Evolutionary conservation across 2,888 invertebrate genomes (phyloP).

Genomic region (Ganaspis brasiliensis): DNA sequence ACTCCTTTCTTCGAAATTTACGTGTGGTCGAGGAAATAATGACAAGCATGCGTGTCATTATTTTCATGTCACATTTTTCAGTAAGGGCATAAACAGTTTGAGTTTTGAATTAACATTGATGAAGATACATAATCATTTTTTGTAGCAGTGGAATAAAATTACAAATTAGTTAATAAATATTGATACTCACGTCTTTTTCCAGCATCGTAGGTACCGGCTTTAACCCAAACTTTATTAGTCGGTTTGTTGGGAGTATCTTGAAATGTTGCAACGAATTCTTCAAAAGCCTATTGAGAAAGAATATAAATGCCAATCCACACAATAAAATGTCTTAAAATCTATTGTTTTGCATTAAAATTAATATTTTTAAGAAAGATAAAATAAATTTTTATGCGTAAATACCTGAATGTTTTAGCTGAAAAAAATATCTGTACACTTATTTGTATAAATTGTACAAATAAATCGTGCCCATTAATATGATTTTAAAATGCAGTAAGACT

Average conservation of each 20-base stretch:
- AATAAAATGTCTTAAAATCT: too few species aligned
- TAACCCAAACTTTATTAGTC: slow-evolving; percentile 96
- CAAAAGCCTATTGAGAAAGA: slow-evolving; percentile 87
- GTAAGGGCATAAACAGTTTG: too few species aligned
- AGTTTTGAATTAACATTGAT: too few species aligned
- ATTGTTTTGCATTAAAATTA: too few species aligned
- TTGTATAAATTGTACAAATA: slow-evolving; percentile 4
- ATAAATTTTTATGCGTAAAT: slow-evolving; percentile 16
- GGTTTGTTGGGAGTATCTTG: slow-evolving; percentile 91
- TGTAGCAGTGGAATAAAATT: slow-evolving; percentile 53
- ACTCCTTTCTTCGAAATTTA: too few species aligned
- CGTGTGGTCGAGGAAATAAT: too few species aligned
- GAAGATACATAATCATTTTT: too few species aligned
- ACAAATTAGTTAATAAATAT: slow-evolving; percentile 27
- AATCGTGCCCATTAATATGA: neutral
- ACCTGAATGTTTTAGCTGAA: slow-evolving; percentile 25
- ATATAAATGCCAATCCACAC: neutral
- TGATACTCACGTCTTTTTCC: slow-evolving; percentile 90
- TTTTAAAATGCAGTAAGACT: neutral
- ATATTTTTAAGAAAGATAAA: too few species aligned
- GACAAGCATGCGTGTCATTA: too few species aligned
- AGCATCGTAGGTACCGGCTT: slow-evolving; percentile 98
- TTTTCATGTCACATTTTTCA: too few species aligned
- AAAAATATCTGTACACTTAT: slow-evolving; percentile 24
- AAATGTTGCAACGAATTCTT: slow-evolving; percentile 98